Percentiles rank a stretch among this genome's conserved stretches.
Conservation (phyloP, 1,140 invertebrate genomes). For the Macrobrachium rosenbergii region DNA sequence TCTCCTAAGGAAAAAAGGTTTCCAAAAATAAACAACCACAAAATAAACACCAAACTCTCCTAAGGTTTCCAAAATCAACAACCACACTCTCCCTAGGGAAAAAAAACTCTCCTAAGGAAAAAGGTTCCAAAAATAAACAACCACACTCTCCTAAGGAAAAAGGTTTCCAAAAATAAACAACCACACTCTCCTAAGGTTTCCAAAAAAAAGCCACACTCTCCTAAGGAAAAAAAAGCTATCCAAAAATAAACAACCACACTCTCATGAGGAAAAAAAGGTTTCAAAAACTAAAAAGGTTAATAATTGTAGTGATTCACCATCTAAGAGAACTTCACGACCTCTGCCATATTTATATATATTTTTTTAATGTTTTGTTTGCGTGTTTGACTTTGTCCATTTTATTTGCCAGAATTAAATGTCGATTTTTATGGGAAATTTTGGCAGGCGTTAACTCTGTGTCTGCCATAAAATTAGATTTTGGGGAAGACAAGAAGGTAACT, state of each 20-base stretch:
- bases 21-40: too few species aligned
- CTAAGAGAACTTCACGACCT: too few species aligned
- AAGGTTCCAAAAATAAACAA: not conserved
- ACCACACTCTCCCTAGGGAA: not conserved
- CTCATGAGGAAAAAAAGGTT: not conserved
- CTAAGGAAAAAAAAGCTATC: not conserved
- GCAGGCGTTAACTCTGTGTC: too few species aligned
- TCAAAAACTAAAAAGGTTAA: not conserved
- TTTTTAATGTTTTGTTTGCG: not conserved
- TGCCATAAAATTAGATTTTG: too few species aligned
- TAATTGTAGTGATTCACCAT: not conserved
- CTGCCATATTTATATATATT: not conserved
- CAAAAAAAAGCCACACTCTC: constrained; percentile 17
- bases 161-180: not conserved
- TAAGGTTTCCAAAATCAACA: not conserved
- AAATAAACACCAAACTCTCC: constrained; percentile 54
- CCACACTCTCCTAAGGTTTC: not conserved
- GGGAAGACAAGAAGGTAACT: too few species aligned
- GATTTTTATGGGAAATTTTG: not conserved
- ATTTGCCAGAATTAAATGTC: not conserved
- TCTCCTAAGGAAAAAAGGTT: not conserved
- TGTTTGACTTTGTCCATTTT: not conserved
- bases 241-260: not conserved
- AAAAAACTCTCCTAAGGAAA: too few species aligned
- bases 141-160: constrained; percentile 38